Evolutionary conservation across 1,140 invertebrate species (phyloP).

Genomic region (Augochlora pura): DNA sequence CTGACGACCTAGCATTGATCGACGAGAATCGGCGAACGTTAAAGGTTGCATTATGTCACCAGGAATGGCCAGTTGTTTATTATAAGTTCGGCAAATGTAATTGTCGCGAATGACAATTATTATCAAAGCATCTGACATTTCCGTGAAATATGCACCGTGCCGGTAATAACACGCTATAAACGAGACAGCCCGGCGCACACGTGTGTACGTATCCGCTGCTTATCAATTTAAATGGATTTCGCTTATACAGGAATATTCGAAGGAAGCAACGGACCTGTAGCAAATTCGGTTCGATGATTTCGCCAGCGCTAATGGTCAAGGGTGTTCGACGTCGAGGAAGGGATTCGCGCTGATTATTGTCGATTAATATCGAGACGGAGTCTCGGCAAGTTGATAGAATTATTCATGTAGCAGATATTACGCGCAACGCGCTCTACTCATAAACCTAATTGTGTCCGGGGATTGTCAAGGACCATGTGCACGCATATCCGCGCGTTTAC

Average conservation of each 20-base stretch:
- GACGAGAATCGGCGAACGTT: too few species aligned
- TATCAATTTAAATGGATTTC: slow-evolving; percentile 3
- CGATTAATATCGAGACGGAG: not conserved
- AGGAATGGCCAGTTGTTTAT: not conserved
- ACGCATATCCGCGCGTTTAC: not conserved
- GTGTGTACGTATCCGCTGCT: not conserved
- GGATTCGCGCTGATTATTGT: not conserved
- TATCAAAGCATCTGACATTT: not conserved
- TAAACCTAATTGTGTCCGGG: not conserved
- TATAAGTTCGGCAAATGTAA: not conserved
- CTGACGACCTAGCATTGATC: not conserved
- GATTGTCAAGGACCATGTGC: not conserved
- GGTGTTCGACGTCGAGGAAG: not conserved
- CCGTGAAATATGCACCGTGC: not conserved
- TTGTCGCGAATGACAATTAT: not conserved
- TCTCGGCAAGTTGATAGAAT: slow-evolving; percentile 1
- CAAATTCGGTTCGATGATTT: not conserved
- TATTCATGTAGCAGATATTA: slow-evolving; percentile 2
- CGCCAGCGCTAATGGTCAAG: not conserved
- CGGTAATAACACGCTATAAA: not conserved
- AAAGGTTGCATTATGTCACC: too few species aligned
- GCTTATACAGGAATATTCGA: not conserved
- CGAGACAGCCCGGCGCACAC: not conserved
- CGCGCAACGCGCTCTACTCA: not conserved
- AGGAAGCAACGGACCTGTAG: not conserved